phyloP scores from a whole-genome alignment of 2,888 invertebrate genomes.

The Ceraclea dissimilis region DNA sequence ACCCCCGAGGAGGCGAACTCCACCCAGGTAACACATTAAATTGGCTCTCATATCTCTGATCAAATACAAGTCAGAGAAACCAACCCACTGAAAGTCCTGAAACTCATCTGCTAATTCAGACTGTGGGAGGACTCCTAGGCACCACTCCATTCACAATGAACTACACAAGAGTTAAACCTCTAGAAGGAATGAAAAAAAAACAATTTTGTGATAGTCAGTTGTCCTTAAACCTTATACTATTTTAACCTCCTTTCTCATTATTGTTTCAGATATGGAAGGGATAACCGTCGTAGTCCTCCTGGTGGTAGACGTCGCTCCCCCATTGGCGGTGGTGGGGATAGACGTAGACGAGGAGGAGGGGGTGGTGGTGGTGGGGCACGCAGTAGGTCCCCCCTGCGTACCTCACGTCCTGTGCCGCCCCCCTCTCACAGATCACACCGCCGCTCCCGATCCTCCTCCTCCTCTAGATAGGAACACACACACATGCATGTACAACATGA shows the following conservation, averaged over 20 bases:
- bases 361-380: conserved; percentile 47
- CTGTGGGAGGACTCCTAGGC: too few relatives aligned
- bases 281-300: conserved; percentile 42
- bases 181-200: too few relatives aligned
- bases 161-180: too few relatives aligned
- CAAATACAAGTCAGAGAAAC: too few relatives aligned
- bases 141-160: too few relatives aligned
- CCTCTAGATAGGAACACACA: conserved; percentile 46
- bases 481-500: neutral
- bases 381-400: conserved; percentile 59
- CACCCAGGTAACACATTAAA: conserved; percentile 36
- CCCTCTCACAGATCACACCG: conserved; percentile 47
- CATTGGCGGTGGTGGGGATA: neutral
- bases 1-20: conserved; percentile 48
- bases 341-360: conserved; percentile 32
- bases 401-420: conserved; percentile 35
- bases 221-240: too few relatives aligned
- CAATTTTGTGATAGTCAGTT: too few relatives aligned
- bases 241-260: neutral
- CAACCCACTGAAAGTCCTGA: too few relatives aligned
- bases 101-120: too few relatives aligned
- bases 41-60: neutral
- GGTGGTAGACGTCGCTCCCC: conserved; percentile 44
- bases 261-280: conserved; percentile 34
- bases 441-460: conserved; percentile 51